phyloP scores from a whole-genome alignment of 2,797 vertebrate genomes.

The Platalea minor region DNA sequence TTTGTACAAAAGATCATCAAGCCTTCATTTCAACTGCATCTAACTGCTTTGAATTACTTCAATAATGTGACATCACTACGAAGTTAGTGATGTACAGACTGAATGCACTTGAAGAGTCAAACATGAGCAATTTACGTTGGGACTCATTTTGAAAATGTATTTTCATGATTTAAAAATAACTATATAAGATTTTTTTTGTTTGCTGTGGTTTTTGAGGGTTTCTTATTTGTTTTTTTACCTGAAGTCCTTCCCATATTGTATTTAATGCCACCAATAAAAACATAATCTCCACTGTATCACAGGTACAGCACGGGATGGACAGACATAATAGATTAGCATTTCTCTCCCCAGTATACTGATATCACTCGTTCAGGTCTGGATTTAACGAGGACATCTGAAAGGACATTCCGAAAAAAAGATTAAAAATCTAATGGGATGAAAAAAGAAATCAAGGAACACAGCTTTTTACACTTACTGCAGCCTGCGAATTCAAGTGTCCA shows the following conservation, averaged over 20 bases:
- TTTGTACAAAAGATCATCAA: background rate
- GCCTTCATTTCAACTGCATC: background rate
- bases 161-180: background rate
- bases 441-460: background rate
- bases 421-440: background rate
- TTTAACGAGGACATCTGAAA: background rate
- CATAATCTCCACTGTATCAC: background rate
- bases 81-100: background rate
- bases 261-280: background rate
- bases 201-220: fast-evolving
- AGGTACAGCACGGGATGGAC: background rate
- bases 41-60: background rate
- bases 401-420: background rate
- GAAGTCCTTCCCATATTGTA: background rate
- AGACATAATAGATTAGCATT: background rate
- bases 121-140: background rate
- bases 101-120: background rate
- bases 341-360: fast-evolving
- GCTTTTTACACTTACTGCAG: background rate
- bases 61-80: background rate
- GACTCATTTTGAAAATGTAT: background rate
- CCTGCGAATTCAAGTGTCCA: background rate
- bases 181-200: background rate
- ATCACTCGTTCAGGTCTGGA: background rate
- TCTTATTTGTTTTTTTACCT: background rate